Conservation (phyloP, 2,888 invertebrate genomes). For the Drosophila meridionalis region DNA sequence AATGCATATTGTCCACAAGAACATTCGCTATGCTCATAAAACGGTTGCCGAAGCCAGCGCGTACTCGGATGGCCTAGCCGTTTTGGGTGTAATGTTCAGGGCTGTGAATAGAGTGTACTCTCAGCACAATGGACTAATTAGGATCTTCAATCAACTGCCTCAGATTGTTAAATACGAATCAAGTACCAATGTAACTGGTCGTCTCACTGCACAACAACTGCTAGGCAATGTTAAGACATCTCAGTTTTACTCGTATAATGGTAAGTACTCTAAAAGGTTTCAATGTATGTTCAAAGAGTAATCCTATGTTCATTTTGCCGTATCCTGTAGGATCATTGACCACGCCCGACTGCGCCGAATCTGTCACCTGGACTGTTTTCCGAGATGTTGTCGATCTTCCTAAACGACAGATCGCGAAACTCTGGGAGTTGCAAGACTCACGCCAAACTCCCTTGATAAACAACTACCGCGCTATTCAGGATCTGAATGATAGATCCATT, state of each 20-base stretch:
- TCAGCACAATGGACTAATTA: slow-evolving; percentile 49
- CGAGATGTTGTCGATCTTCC: slow-evolving; percentile 85
- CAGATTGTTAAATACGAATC: slow-evolving; percentile 50
- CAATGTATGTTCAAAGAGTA: background rate
- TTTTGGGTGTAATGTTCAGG: slow-evolving; percentile 87
- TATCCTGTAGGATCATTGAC: slow-evolving; percentile 86
- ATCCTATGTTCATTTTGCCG: background rate
- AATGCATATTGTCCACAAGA: slow-evolving; percentile 89
- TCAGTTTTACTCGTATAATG: slow-evolving; percentile 74
- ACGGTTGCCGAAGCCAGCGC: slow-evolving; percentile 84
- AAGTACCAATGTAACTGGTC: slow-evolving; percentile 49
- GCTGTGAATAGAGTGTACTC: slow-evolving; percentile 58
- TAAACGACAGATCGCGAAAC: slow-evolving; percentile 47
- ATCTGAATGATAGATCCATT: slow-evolving; percentile 43
- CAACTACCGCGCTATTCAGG: slow-evolving; percentile 55
- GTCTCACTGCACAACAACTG: slow-evolving; percentile 59
- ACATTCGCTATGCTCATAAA: slow-evolving; percentile 86
- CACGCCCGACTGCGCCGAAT: slow-evolving; percentile 89
- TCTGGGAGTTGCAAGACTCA: slow-evolving; percentile 51
- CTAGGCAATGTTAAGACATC: slow-evolving; percentile 66
- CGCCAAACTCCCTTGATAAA: slow-evolving; percentile 39
- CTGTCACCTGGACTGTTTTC: slow-evolving; percentile 90
- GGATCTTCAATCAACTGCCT: slow-evolving; percentile 68
- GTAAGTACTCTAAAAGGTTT: slow-evolving; percentile 32
- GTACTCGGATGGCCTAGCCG: slow-evolving; percentile 87